Evolutionary conservation across 2,888 invertebrate species (phyloP), one percentile per base, ranked within the genome.

Genomic region (Hemicrepidius hirtus): DNA sequence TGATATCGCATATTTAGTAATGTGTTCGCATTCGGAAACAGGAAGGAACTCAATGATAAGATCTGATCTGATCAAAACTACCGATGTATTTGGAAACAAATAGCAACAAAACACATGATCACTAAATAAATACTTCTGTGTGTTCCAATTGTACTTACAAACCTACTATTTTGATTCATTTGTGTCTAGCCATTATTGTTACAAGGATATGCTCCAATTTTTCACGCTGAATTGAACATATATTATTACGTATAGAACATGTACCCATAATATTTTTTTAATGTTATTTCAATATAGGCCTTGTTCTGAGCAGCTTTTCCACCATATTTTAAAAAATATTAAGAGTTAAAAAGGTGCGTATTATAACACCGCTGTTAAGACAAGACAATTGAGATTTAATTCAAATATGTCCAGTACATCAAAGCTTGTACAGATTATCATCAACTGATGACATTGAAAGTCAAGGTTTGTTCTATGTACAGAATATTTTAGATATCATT

Each of bases 21-120:
- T 78, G 77, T 78, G 79, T 79, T 76, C 79, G 77, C 79, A 79
- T 76, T 76, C 53, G 73, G 68, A 69, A 74, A 80, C 81, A 80
- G 83, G 83, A 83, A 84, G 83, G 83, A 83, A 81, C 71, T 66
- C 1, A 46, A 59, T 76, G 83, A 83, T 84, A 83, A 69, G 64
- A 84, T 83, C 83, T 83, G 75, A 82, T 83, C 81, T 75, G 81
- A 81, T 82, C 77, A 72, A 63, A 76, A 75, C 71, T 64, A 66
- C 41, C 66, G 62, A 69, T 72, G 60, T 76, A 76, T 80, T 81
- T 82, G 80, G 81, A 83, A 81, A 82, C 78, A 83, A 83, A 82
- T 81, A 82, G 79, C 80, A 83, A 82, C 82, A 81, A 81, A 79
- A 79, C 76, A 78, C 76, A 69, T 78, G 78, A 78, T 80, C 78